Conservation (phyloP, 2,113 vertebrate species). For the Oryzias woworae region DNA sequence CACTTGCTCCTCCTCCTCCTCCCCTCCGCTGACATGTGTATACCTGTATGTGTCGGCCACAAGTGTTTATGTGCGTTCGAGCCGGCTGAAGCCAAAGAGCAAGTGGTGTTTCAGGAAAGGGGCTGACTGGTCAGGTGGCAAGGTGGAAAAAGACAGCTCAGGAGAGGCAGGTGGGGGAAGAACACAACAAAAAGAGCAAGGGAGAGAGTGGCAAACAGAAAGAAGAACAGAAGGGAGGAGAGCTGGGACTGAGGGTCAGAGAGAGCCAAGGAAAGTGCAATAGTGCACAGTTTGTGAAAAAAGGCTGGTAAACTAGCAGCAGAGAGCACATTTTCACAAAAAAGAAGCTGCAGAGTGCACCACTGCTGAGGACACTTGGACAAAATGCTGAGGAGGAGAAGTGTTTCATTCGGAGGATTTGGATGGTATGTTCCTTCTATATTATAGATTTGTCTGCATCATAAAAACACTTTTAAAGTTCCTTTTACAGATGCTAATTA, state of each 20-base stretch:
- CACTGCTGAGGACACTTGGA: slow-evolving; percentile 40
- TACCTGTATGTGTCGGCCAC: slow-evolving; percentile 36
- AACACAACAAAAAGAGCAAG: not conserved
- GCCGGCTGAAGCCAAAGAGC: slow-evolving; percentile 37
- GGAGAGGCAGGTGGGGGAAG: slow-evolving; percentile 17
- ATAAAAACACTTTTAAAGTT: no score
- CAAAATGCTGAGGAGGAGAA: slow-evolving; percentile 89
- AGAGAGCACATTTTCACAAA: slow-evolving; percentile 30
- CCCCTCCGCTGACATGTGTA: slow-evolving; percentile 18
- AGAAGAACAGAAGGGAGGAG: slow-evolving; percentile 3
- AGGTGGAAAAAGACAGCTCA: slow-evolving; percentile 26
- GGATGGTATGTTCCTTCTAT: slow-evolving; percentile 85
- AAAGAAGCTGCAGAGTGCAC: slow-evolving; percentile 27
- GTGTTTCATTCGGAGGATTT: slow-evolving; percentile 92
- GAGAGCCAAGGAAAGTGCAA: slow-evolving; percentile 37
- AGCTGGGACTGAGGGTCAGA: slow-evolving; percentile 22
- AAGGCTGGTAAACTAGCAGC: slow-evolving; percentile 41
- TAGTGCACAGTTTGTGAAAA: slow-evolving; percentile 19
- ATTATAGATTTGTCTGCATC: not conserved
- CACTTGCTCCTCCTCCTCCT: slow-evolving; percentile 5
- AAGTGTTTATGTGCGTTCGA: slow-evolving; percentile 21
- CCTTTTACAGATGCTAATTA: no score
- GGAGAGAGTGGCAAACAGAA: slow-evolving; percentile 16
- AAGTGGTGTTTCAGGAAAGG: slow-evolving; percentile 33
- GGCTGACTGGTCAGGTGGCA: slow-evolving; percentile 32